Base-by-base conservation (phyloP, 1,140 invertebrate species). In the Lasioglossum albipes region DNA sequence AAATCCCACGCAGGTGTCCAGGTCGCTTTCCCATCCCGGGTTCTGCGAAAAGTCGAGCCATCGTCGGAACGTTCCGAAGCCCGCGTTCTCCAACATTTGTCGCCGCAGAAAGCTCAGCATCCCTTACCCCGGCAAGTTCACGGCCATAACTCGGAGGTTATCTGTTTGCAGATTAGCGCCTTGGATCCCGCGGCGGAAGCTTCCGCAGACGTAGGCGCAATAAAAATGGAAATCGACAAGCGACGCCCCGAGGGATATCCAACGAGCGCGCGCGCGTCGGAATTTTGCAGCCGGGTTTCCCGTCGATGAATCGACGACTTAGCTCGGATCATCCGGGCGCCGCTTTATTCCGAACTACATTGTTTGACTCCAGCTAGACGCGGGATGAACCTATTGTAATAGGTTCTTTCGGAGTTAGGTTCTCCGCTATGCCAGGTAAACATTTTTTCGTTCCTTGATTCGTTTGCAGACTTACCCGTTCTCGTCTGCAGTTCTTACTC, bases 201-300 rank as follows among this genome's bases (percentile, higher is more conserved):
- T 84, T 41, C 65, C 42, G 75, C 49, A 36, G 61, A 82, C 65
- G 66, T 54, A 41, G 64, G 45, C 49, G 69, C 65, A 83, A 86
- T 86, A 86, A 86, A 86, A 85, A 81, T 86, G 85, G 85, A 86
- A 86, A 86, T 86, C 73, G 72, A 57, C 59, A 54, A 27, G 75
- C 20, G 13, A 20, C 64, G 70, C 75, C 64, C 65, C 49, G 61
- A 64, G 52, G 75, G 67, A 82, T 72, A 42, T 62, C 42, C 52
- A 52, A 13, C n/a, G 41, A 31, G 5, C 42, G 31, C 52, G 5
- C 42, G 31, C 52, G 31, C 59, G 73, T 45, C 31, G 27, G 62
- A 81, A 85, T 82, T 79, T 82, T 65, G 20, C 79, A 42, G 22
- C 16, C 9, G 9, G 61, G 61, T 36, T 62, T 75, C 57, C 54